Base-by-base conservation (phyloP, 2,888 invertebrate genomes). In the Leucophora obtusa region DNA sequence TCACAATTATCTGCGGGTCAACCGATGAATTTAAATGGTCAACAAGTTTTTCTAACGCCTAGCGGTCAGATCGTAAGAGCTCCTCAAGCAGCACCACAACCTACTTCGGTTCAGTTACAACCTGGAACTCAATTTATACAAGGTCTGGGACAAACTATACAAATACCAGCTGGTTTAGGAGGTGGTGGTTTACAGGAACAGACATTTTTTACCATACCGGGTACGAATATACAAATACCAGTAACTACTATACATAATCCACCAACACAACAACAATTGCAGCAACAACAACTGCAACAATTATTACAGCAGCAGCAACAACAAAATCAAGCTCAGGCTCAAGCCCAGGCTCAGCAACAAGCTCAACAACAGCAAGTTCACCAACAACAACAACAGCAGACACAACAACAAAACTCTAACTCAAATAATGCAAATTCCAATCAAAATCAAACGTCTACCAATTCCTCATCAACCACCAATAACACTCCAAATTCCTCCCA, bases 41-140 rank as follows among this genome's bases (percentile, higher is more conserved):
- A 92, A 83, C 92, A 92, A 84, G 89, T 92, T 7, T 92, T 92
- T 82, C 90, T 92, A 14, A 91, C 91, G 7, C 92, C 92, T 2
- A 89, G 87, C 75, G 95, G 95, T 0, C 95, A 96, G 88, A 92
- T 96, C n/a, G 94, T 97, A 14, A 91, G 96, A 59, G 93, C 94
- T 0, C 95, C 95, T 0, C 86, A 85, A 14, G 56, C 82, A 0
- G 21, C 75, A 11, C 21, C 78, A 3, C 70, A 82, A 14, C 74
- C 82, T 1, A 79, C 84, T 7, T 82, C 83, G 11, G 83, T 86
- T 54, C 86, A 86, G 56, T 62, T 86, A 38, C 85, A 87, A 47
- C 85, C 87, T 5, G 79, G 84, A 0, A 93, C 92, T 43, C 94
- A 94, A 59, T 93, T 95, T 83, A 91, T 95, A 18, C 95, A 95